Percentiles rank a stretch among this genome's conserved stretches.
These are phyloP conservation scores for Cricetomys ansorgei DNA, from an alignment of 2,113 vertebrate species.

Conservation along the genomic window DNA sequence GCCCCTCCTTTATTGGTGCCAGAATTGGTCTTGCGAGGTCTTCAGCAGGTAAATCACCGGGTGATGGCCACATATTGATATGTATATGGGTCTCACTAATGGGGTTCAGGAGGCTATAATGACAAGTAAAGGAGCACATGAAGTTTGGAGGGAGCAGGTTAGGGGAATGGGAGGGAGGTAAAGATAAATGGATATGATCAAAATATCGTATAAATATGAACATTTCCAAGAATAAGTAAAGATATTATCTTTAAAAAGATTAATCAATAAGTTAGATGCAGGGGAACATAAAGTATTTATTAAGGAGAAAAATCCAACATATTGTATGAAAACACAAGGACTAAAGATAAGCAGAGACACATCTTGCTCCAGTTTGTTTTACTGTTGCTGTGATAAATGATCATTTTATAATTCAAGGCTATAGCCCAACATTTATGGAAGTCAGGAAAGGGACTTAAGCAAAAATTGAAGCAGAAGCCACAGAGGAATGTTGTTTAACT, in stretches of 20 bases:
- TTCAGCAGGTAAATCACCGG: not conserved
- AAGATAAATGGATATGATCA: not conserved
- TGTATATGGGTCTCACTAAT: not conserved
- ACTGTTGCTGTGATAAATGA: not conserved
- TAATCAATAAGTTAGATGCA: not conserved
- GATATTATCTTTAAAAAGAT: not conserved
- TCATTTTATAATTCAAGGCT: not conserved
- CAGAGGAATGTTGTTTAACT: too few species aligned
- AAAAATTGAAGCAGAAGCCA: not conserved
- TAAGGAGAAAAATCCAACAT: not conserved
- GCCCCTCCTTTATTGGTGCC: not conserved
- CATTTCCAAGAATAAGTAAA: not conserved
- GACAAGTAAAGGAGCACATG: not conserved
- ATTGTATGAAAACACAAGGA: not conserved
- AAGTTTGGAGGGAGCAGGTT: not conserved
- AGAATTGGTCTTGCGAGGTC: not conserved
- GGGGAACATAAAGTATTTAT: not conserved
- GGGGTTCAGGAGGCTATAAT: not conserved
- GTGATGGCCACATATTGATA: not conserved
- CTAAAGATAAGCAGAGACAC: not conserved
- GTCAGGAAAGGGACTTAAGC: not conserved
- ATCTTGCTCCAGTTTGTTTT: too few species aligned
- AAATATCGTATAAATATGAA: not conserved
- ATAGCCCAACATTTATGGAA: not conserved
- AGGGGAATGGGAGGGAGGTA: not conserved